Evolutionary conservation across 2,888 invertebrate genomes (phyloP).

Genomic region (Cataglyphis albicans): DNA sequence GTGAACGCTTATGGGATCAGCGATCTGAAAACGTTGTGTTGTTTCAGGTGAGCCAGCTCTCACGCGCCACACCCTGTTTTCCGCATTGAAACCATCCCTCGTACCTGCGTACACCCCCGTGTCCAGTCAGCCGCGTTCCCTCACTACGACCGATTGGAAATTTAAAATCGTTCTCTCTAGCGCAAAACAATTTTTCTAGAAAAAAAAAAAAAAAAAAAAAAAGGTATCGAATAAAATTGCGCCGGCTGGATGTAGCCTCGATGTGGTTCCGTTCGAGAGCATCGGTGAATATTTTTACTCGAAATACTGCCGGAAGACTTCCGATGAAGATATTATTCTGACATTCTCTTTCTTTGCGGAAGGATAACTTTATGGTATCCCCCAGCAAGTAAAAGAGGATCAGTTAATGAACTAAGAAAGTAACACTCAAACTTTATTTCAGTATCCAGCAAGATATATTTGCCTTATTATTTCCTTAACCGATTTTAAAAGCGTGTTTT

Average conservation of each 20-base stretch:
- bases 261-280: conserved; percentile 30
- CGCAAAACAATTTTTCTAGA: conserved; percentile 66
- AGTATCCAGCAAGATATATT: background rate
- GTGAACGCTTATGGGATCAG: conserved; percentile 84
- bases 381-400: background rate
- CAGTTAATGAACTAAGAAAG: background rate
- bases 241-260: conserved; percentile 38
- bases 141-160: conserved; percentile 74
- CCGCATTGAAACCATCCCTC: conserved; percentile 69
- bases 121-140: conserved; percentile 50
- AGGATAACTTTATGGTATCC: background rate
- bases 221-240: conserved; percentile 41
- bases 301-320: conserved; percentile 36
- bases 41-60: conserved; percentile 85
- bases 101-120: conserved; percentile 41
- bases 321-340: conserved; percentile 21
- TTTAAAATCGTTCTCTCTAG: conserved; percentile 75
- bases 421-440: background rate
- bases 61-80: conserved; percentile 81
- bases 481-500: background rate
- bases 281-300: conserved; percentile 45
- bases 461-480: background rate
- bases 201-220: conserved; percentile 43
- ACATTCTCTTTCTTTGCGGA: background rate
- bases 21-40: conserved; percentile 86